Base-by-base conservation (phyloP, 1,140 invertebrate species). In the Apis laboriosa region DNA sequence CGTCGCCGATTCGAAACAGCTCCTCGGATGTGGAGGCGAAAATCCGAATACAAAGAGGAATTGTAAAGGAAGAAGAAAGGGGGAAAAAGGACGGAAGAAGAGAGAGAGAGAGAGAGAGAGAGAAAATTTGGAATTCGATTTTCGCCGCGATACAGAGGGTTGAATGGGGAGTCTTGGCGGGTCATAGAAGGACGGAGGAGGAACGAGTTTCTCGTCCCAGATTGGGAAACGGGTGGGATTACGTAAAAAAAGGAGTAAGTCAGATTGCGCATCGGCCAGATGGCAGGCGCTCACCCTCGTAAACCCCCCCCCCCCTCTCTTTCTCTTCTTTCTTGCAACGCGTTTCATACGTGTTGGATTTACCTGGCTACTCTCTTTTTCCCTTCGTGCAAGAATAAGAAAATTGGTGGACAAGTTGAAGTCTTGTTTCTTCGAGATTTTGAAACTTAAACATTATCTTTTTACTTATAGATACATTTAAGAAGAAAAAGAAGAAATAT, bases 171-270 rank as follows among this genome's bases (percentile, higher is more conserved):
- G 34, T 43, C 34, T 7, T 43, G 34, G 34, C 2, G 34, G 34
- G 34, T 4, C 34, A 4, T 34, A 51, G 21, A 49, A 71, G 21
- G 15, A n/a, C 61, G 13, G 13, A 34, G 58, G 49, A 83, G 85
- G 88, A 90, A 91, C 87, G 83, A 90, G 88, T 90, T 88, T 90
- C 88, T 91, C 90, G 84, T 91, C 87, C 81, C 89, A 90, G 91
- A 92, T 92, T 92, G 90, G 89, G 91, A 91, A 92, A 91, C 89
- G 91, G 91, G 91, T 91, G 91, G 91, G 91, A 92, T 92, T 90
- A 92, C 89, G 86, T 89, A 89, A 85, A 84, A 90, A 84, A 86
- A 84, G 81, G 82, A 79, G 84, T 85, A 89, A 88, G 87, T 85
- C 87, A 90, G 90, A 92, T 92, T 91, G 90, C 90, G 86, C 91